Evolutionary conservation across 2,113 vertebrate genomes (phyloP).

Genomic region (Phaetusa simplex): DNA sequence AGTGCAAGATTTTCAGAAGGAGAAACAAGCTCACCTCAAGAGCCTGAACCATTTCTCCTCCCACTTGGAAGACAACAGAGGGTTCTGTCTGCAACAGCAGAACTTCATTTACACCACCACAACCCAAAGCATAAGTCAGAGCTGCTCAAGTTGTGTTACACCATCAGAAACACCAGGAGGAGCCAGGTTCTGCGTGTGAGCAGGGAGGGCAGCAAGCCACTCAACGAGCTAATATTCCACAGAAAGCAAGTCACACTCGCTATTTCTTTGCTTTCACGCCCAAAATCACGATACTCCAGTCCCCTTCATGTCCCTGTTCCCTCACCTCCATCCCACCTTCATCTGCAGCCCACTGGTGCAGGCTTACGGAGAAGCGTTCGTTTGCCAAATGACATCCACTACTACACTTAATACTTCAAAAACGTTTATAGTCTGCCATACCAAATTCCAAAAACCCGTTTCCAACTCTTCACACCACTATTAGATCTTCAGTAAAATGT

Average conservation of each 20-base stretch:
- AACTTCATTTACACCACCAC: no score
- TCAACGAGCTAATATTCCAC: no score
- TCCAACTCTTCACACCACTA: not conserved
- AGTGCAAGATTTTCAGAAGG: not conserved
- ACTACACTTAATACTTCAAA: not conserved
- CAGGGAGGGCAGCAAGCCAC: not conserved
- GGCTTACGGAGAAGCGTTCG: fast-evolving
- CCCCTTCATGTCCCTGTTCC: not conserved
- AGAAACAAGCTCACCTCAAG: not conserved
- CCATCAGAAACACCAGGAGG: fast-evolving
- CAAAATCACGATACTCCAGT: fast-evolving
- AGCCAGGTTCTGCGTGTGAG: fast-evolving
- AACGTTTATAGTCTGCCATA: not conserved
- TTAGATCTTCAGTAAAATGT: not conserved
- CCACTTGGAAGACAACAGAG: not conserved
- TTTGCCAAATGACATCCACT: not conserved
- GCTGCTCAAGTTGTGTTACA: not conserved
- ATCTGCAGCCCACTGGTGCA: not conserved
- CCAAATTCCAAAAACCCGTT: not conserved
- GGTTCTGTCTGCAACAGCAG: not conserved
- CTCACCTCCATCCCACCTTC: no score
- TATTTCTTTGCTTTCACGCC: not conserved
- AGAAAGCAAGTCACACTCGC: not conserved
- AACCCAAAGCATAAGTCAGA: not conserved
- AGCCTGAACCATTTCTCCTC: not conserved